Evolutionary conservation across 1,140 invertebrate genomes (phyloP).

Genomic region (Chionoecetes opilio): DNA sequence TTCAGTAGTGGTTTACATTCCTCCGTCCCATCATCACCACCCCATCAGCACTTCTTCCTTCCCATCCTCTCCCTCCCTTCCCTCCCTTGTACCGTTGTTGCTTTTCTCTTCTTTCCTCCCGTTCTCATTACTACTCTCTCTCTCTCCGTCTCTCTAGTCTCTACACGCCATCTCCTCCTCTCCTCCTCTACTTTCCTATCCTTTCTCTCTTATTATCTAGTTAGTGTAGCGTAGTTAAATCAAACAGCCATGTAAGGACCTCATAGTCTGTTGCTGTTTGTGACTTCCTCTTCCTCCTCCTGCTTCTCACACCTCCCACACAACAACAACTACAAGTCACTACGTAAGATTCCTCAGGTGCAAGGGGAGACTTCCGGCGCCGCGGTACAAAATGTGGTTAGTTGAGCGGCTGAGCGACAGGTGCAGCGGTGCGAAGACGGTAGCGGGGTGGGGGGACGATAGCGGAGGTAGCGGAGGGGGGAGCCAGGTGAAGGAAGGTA

Average conservation of each 20-base stretch:
- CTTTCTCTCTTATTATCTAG: no score
- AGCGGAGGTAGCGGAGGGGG: neutral
- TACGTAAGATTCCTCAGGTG: neutral
- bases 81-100: neutral
- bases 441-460: neutral
- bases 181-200: no score
- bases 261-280: no score
- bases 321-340: no score
- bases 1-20: neutral
- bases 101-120: neutral
- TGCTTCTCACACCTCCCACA: neutral
- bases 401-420: neutral
- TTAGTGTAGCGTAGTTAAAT: no score
- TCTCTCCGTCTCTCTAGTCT: slow-evolving; percentile 49
- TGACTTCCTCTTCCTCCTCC: neutral
- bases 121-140: slow-evolving; percentile 52
- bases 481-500: no score
- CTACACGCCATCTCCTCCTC: no score
- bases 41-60: neutral
- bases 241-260: no score
- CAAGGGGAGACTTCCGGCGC: neutral
- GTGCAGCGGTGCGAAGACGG: no score
- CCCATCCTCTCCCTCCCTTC: neutral
- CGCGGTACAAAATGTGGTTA: neutral
- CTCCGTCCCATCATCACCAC: neutral